phyloP scores from a whole-genome alignment of 2,888 invertebrate species.

The Hydraecia micacea region DNA sequence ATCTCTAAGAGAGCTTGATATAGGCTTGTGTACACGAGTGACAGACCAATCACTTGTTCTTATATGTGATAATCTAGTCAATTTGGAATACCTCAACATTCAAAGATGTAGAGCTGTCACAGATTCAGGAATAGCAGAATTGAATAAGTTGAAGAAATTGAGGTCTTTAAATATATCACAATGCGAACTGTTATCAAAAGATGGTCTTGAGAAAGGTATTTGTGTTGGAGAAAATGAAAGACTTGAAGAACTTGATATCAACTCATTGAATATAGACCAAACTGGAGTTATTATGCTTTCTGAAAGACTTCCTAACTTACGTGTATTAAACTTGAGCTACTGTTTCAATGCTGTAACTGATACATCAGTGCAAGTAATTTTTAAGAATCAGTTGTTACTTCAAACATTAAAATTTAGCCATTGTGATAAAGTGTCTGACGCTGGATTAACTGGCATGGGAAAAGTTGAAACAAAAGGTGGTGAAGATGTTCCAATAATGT shows the following conservation, averaged over 20 bases:
- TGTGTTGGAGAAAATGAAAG: conserved; percentile 86
- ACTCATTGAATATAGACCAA: conserved; percentile 91
- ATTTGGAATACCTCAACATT: conserved; percentile 91
- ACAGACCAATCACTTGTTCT: conserved; percentile 91
- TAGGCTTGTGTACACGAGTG: conserved; percentile 92
- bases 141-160: conserved; percentile 89
- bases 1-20: conserved; percentile 90
- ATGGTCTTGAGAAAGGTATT: conserved; percentile 91
- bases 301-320: conserved; percentile 90
- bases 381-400: conserved; percentile 91
- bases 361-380: conserved; percentile 92
- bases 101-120: conserved; percentile 92
- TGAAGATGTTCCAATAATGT: conserved; percentile 80
- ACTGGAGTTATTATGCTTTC: conserved; percentile 91
- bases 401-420: conserved; percentile 91
- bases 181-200: conserved; percentile 91
- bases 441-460: conserved; percentile 92
- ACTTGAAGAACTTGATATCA: conserved; percentile 89
- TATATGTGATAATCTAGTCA: conserved; percentile 90
- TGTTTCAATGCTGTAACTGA: conserved; percentile 94
- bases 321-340: conserved; percentile 91
- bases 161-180: conserved; percentile 92
- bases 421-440: conserved; percentile 93
- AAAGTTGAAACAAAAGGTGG: conserved; percentile 80
- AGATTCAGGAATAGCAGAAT: conserved; percentile 89